Conservation (phyloP, 1,140 invertebrate genomes). For the Carposina sasakii region DNA sequence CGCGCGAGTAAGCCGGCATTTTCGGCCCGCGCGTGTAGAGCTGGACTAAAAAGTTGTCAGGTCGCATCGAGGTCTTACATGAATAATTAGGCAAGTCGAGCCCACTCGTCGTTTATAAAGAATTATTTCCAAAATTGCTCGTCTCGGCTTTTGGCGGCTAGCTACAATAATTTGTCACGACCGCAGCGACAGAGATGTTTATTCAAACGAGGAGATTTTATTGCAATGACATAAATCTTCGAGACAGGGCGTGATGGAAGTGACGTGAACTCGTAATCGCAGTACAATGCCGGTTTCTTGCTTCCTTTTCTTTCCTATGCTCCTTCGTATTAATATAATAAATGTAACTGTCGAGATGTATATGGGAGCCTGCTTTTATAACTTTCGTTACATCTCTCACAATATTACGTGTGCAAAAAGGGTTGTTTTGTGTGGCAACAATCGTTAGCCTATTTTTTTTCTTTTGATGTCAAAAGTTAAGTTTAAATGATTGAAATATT, state of each 20-base stretch:
- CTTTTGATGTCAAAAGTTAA: too few species aligned
- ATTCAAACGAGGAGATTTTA: constrained; percentile 66
- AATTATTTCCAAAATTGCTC: constrained; percentile 57
- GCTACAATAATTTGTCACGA: constrained; percentile 57
- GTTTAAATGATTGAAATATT: too few species aligned
- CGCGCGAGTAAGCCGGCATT: too few species aligned
- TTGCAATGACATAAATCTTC: constrained; percentile 54
- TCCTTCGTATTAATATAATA: too few species aligned
- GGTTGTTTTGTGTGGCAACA: too few species aligned
- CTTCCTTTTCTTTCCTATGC: constrained; percentile 19
- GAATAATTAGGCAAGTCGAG: constrained; percentile 45
- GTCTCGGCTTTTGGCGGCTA: constrained; percentile 48
- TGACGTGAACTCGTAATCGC: constrained; percentile 43
- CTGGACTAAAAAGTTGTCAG: background rate
- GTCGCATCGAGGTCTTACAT: constrained; percentile 17
- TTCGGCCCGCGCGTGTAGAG: too few species aligned
- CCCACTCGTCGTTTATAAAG: constrained; percentile 46
- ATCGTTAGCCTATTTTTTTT: too few species aligned
- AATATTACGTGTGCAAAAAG: too few species aligned
- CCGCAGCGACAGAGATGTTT: constrained; percentile 46
- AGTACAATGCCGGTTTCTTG: constrained; percentile 38
- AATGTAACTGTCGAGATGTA: too few species aligned
- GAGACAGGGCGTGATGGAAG: constrained; percentile 41
- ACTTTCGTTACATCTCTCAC: too few species aligned
- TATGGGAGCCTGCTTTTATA: too few species aligned